phyloP scores from a whole-genome alignment of 1,140 invertebrate species.

The Apis florea region DNA sequence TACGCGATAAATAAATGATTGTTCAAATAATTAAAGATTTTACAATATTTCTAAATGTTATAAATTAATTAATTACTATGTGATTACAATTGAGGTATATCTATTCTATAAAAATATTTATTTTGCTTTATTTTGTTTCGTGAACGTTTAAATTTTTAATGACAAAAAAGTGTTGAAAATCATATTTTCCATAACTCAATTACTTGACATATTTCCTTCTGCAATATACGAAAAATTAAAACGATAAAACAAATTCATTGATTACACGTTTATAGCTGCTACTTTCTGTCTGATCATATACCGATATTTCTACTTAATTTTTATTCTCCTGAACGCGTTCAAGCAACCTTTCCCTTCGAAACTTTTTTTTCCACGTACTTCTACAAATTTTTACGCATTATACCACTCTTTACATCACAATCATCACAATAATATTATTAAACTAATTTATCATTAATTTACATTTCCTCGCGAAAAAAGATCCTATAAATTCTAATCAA shows the following conservation, averaged over 20 bases:
- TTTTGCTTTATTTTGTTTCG: too few species aligned
- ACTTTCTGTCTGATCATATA: background rate
- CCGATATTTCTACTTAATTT: constrained; percentile 8
- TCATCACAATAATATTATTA: background rate
- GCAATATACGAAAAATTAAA: background rate
- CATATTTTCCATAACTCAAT: constrained; percentile 2
- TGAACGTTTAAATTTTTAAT: background rate
- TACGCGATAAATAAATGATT: too few species aligned
- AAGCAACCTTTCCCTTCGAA: background rate
- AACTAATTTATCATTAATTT: too few species aligned
- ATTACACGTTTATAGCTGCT: constrained; percentile 25
- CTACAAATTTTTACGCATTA: background rate
- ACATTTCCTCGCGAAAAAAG: background rate
- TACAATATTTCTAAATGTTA: background rate
- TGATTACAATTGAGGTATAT: background rate
- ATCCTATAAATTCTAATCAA: background rate
- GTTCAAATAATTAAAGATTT: background rate
- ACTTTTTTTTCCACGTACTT: background rate
- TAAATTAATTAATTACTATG: background rate
- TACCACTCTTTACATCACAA: background rate
- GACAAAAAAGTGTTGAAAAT: background rate
- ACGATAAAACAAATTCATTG: constrained; percentile 32
- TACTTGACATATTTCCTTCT: background rate
- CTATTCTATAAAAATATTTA: too few species aligned
- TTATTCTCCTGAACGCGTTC: too few species aligned